Base-by-base conservation (phyloP, 1,140 invertebrate genomes). In the Eubasilissa regina region DNA sequence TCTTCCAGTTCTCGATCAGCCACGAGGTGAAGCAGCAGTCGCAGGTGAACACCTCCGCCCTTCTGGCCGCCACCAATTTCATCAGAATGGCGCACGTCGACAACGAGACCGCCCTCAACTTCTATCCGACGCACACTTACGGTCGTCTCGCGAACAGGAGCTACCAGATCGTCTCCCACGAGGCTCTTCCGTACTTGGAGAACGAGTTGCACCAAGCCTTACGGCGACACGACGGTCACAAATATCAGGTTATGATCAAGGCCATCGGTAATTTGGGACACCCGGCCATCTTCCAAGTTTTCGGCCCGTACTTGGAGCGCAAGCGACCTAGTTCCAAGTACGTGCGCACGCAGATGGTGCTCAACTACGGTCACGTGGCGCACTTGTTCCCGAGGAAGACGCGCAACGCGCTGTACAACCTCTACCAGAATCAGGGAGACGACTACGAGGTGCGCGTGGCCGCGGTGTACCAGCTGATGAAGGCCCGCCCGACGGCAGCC, bases 271-370 rank as follows among this genome's bases (percentile, higher is more conserved):
- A 91, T 76, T 86, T 92, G 4, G 92, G 85, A 53, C 91, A 94
- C 85, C 90, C 89, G 1, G 86, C 86, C 73, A 91, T 94, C 62
- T 82, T 94, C 1, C 78, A 86, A 3, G 87, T 91, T 4, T 92
- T 93, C 79, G 88, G 93, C 83, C 92, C 92, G 4, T 94, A 93
- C 83, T 85, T 94, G 8, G 92, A 94, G 87, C 92, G 92, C 13
- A 86, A 90, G 82, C 86, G 89, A 62, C 75, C 83, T 17, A 83
- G 88, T 1, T 88, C 92, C 0, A 90, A 87, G 15, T 92, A 90
- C 86, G 91, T 94, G 81, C 89, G 93, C 35, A 84, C 88, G 1
- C 84, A 90, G 78, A 94, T 94, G 86, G 90, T 94, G 10, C 53
- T 88, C 10, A 87, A 89, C 48, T 80, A 94, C 62, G 83, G 87